A percentile compares a stretch with the other conserved stretches of the same genome.
Conservation (phyloP, 2,797 vertebrate species). For the Macropus fuliginosus region DNA sequence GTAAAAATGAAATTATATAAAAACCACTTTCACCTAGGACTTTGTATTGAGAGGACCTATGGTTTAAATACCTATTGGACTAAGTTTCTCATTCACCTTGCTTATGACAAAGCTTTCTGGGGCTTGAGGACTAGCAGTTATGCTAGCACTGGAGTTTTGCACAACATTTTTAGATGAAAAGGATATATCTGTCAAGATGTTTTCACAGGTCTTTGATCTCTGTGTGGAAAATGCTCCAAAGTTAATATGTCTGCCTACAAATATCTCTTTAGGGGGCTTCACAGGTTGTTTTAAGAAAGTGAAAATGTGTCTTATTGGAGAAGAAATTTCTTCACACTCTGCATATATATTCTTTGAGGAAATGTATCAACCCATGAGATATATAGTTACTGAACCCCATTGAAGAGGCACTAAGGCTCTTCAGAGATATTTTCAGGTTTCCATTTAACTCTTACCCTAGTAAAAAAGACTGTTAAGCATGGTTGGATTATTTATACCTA, state of each 20-base stretch:
- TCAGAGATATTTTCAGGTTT: slow-evolving; percentile 12
- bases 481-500: neutral
- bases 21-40: neutral
- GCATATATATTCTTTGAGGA: neutral
- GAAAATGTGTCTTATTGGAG: slow-evolving; percentile 30
- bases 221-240: neutral
- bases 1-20: neutral
- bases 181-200: slow-evolving; percentile 24
- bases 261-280: slow-evolving; percentile 50
- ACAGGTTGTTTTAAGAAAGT: slow-evolving; percentile 47
- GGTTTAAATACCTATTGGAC: neutral
- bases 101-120: slow-evolving; percentile 33
- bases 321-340: slow-evolving; percentile 28
- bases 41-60: neutral
- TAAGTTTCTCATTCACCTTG: neutral
- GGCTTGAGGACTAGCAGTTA: neutral
- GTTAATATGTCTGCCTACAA: slow-evolving; percentile 35
- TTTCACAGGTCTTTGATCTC: slow-evolving; percentile 59
- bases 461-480: neutral
- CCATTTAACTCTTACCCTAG: neutral
- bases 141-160: slow-evolving; percentile 32
- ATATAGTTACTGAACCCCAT: neutral
- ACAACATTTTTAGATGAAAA: slow-evolving; percentile 57
- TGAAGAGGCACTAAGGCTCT: neutral
- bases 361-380: neutral